Evolutionary conservation across 2,888 invertebrate species (phyloP), one percentile per base, ranked within the genome.

Genomic region (Drymonia ruficornis): DNA sequence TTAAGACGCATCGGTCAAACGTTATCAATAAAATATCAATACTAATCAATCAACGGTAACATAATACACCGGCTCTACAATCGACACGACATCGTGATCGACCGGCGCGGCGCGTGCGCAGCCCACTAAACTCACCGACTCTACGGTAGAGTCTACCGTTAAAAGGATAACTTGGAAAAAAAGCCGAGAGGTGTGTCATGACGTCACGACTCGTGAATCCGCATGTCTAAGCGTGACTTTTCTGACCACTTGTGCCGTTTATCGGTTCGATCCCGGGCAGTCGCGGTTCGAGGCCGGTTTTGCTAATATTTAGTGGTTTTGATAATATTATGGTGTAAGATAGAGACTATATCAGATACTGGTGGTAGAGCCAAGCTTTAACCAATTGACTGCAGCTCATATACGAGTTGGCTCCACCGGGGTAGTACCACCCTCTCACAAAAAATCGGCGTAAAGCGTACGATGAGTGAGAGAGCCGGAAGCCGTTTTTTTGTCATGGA

Each of bases 171-270:
- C 58, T 65, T 56, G 18, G 19, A 69, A 63, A 70, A 72, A 74
- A 53, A 53, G 52, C 43, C n/a, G 53, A 67, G 76, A 76, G 72
- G 71, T 71, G 77, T 72, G 75, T 72, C 65, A 66, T 79, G 78
- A 80, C 80, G 80, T 80, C 74, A 80, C 61, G 44, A 55, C 61
- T 80, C 80, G 80, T 80, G 80, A 80, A 80, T 73, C 69, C 70
- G 70, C 64, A 69, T 64, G 52, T 56, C 38, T 50, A 62, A 66
- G 71, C 79, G 80, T 80, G 80, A 80, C 77, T 80, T 58, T 74
- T 69, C 75, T 80, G 80, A 76, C 80, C 80, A 77, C 64, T 65
- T 72, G 66, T 61, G 62, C 61, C 59, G 56, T 55, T 59, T 68
- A 72, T 67, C 67, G 67, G 61, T 65, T 56, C 45, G 15, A 28